phyloP scores from a whole-genome alignment of 2,888 invertebrate species.

The Chironomus tentans region DNA sequence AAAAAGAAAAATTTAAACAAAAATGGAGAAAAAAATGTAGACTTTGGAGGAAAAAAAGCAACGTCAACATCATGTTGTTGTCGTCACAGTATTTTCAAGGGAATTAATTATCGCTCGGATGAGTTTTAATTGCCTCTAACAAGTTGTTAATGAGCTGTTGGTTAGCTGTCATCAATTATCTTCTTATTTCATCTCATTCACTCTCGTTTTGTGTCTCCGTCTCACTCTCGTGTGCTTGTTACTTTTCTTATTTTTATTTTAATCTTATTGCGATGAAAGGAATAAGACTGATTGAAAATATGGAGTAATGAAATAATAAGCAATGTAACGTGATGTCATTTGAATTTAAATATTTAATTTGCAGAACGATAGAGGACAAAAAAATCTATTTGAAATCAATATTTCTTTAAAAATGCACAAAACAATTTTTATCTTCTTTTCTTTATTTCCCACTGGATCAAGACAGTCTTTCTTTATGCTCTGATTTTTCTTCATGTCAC shows the following conservation, averaged over 20 bases:
- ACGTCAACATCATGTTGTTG: neutral
- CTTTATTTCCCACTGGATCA: too few species aligned
- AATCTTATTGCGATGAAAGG: too few species aligned
- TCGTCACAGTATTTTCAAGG: neutral
- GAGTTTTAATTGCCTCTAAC: constrained; percentile 26
- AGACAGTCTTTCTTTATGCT: too few species aligned
- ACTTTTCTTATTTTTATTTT: too few species aligned
- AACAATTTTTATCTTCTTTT: too few species aligned
- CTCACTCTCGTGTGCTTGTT: neutral
- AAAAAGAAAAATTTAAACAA: too few species aligned
- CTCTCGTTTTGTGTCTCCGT: neutral
- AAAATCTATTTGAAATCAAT: too few species aligned
- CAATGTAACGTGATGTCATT: neutral
- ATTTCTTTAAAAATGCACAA: too few species aligned
- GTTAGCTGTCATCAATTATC: constrained; percentile 26
- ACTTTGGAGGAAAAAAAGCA: neutral
- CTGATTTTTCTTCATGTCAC: too few species aligned
- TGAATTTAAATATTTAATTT: constrained; percentile 9
- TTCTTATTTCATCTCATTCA: neutral
- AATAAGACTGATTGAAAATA: too few species aligned
- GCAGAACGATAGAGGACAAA: too few species aligned
- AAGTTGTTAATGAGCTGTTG: constrained; percentile 27
- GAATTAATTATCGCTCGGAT: constrained; percentile 24
- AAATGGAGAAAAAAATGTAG: too few species aligned
- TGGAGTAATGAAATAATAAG: neutral